Evolutionary conservation across 2,888 invertebrate species (phyloP).

Genomic region (Diplolepis rosae): DNA sequence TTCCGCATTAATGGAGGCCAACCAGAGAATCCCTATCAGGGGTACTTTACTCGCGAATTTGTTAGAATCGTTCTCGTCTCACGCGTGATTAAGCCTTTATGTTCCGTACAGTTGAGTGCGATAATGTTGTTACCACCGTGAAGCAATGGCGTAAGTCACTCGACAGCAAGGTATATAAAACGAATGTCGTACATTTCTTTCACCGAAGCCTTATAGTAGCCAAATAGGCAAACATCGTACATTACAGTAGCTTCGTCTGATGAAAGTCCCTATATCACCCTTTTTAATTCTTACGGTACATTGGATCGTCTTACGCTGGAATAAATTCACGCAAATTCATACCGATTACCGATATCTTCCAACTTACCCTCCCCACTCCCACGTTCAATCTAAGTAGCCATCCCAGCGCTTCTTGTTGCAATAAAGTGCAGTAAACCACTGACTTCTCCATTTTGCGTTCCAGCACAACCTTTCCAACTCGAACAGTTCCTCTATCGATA

Average conservation of each 20-base stretch:
- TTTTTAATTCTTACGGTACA: slow-evolving; percentile 53
- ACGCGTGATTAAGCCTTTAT: slow-evolving; percentile 26
- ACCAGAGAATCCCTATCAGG: not conserved
- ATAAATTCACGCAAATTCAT: slow-evolving; percentile 55
- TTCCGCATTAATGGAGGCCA: slow-evolving; percentile 6
- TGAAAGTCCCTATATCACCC: slow-evolving; percentile 58
- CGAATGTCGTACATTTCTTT: slow-evolving; percentile 40
- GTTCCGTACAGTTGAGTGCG: slow-evolving; percentile 15
- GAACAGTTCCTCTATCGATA: slow-evolving; percentile 44
- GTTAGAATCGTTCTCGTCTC: slow-evolving; percentile 13
- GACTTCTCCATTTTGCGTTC: slow-evolving; percentile 39
- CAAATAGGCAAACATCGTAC: slow-evolving; percentile 32
- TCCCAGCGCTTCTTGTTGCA: not conserved
- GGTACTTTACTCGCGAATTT: not conserved
- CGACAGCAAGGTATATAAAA: slow-evolving; percentile 27
- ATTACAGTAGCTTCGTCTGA: slow-evolving; percentile 36
- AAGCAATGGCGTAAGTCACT: slow-evolving; percentile 38
- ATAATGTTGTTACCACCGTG: slow-evolving; percentile 27
- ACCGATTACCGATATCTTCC: slow-evolving; percentile 9
- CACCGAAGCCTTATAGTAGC: slow-evolving; percentile 36
- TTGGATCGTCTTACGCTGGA: slow-evolving; percentile 15
- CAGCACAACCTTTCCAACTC: slow-evolving; percentile 44
- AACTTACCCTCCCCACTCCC: not conserved
- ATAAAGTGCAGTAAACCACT: not conserved
- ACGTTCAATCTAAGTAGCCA: not conserved